Percentiles rank a stretch among this genome's conserved stretches.
Conservation (phyloP, 2,113 vertebrate species). For the Lepus americanus region DNA sequence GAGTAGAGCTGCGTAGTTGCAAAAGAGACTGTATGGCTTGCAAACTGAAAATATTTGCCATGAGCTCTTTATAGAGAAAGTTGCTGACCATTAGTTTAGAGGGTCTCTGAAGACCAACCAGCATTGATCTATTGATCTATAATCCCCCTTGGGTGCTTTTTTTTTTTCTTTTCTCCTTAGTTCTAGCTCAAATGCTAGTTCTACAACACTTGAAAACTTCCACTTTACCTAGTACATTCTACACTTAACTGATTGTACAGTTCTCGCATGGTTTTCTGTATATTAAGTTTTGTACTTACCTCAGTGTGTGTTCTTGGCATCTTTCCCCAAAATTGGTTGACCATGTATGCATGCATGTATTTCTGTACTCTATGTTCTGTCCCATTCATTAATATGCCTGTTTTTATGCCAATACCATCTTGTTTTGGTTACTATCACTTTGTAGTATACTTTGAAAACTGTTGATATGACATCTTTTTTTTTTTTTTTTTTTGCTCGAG, state of each 20-base stretch:
- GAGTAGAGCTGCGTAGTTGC: not conserved
- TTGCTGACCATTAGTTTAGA: not conserved
- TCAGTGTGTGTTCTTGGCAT: too few species aligned
- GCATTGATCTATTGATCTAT: not conserved
- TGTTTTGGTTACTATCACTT: too few species aligned
- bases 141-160: not conserved
- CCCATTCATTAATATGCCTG: too few species aligned
- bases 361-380: too few species aligned
- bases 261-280: not conserved
- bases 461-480: not conserved
- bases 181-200: conserved; percentile 1
- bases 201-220: not conserved
- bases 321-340: too few species aligned
- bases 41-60: conserved; percentile 17
- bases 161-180: not conserved
- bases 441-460: too few species aligned
- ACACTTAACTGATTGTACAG: not conserved
- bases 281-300: not conserved
- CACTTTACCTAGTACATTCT: not conserved
- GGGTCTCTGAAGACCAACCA: conserved; percentile 7
- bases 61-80: not conserved
- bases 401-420: too few species aligned
- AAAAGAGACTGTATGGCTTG: not conserved
- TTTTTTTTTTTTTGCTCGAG: not conserved
- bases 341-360: too few species aligned